A percentile compares a stretch with the other conserved stretches of the same genome.
Conservation (phyloP, 2,888 invertebrate species). For the Fissipunctia ypsillon region DNA sequence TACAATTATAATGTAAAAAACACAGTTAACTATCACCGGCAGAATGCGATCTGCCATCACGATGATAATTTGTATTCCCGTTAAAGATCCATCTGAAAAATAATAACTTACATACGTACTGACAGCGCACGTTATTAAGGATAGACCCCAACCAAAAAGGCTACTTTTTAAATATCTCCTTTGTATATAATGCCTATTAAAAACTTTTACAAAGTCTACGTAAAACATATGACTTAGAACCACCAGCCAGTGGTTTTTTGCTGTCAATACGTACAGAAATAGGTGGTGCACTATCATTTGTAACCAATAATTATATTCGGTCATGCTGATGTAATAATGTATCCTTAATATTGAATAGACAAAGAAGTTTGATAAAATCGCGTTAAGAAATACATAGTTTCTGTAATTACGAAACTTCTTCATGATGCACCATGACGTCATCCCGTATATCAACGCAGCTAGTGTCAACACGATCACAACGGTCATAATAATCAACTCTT, state of each 20-base stretch:
- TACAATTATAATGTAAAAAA: constrained; percentile 7
- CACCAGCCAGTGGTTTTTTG: constrained; percentile 7
- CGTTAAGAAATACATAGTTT: constrained; percentile 3
- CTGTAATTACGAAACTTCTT: no score
- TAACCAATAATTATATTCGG: no score
- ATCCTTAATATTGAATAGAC: background rate
- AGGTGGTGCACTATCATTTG: no score
- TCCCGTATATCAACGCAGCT: background rate
- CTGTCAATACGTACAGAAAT: background rate
- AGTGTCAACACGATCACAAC: background rate
- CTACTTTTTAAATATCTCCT: constrained; percentile 5
- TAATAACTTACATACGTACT: no score
- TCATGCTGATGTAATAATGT: no score
- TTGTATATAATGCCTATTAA: background rate
- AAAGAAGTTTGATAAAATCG: background rate
- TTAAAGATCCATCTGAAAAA: background rate
- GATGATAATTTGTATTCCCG: background rate
- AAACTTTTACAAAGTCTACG: constrained; percentile 20
- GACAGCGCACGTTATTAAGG: background rate
- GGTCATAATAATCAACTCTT: background rate
- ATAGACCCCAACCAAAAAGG: constrained; percentile 17
- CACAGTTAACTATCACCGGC: background rate
- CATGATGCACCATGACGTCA: no score
- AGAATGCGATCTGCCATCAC: background rate
- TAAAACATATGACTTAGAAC: constrained; percentile 23